phyloP scores from a whole-genome alignment of 2,113 vertebrate genomes.

The Tauraco erythrolophus region DNA sequence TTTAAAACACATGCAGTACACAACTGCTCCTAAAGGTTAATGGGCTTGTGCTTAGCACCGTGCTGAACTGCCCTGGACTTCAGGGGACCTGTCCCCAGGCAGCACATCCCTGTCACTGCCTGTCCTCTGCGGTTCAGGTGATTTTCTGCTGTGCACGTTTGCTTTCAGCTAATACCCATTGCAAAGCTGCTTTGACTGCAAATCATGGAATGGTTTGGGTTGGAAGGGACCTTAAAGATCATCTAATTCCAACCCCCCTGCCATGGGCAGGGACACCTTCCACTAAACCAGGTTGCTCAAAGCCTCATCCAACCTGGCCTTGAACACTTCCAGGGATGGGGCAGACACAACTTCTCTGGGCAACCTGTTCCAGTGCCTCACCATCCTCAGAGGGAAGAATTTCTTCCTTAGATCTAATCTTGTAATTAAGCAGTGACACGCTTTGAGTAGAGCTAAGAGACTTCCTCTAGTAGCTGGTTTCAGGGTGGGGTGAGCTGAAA shows the following conservation, averaged over 20 bases:
- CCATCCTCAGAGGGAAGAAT: too few relatives aligned
- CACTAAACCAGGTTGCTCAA: too few relatives aligned
- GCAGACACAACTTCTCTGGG: too few relatives aligned
- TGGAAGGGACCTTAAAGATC: too few relatives aligned
- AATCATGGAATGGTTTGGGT: not conserved
- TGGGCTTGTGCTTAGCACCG: not conserved
- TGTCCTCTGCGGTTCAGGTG: not conserved
- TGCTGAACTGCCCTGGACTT: not conserved
- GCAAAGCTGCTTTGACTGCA: not conserved
- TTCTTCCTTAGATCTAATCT: not conserved
- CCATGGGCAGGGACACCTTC: too few relatives aligned
- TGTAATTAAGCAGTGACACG: not conserved
- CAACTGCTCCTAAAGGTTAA: constrained; percentile 27
- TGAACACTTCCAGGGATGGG: too few relatives aligned
- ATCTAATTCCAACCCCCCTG: too few relatives aligned
- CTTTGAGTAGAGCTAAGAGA: not conserved
- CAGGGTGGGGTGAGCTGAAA: not conserved
- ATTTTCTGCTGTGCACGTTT: not conserved
- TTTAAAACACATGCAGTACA: not conserved
- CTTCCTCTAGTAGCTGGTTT: not conserved
- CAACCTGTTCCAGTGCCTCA: too few relatives aligned
- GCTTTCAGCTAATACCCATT: not conserved
- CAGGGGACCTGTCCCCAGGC: not conserved
- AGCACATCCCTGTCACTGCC: rapidly evolving
- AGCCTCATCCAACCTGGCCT: too few relatives aligned